These are phyloP conservation scores for Parotocinclus haroldoi DNA, from an alignment of 2,797 vertebrate genomes.

Conservation along the genomic window DNA sequence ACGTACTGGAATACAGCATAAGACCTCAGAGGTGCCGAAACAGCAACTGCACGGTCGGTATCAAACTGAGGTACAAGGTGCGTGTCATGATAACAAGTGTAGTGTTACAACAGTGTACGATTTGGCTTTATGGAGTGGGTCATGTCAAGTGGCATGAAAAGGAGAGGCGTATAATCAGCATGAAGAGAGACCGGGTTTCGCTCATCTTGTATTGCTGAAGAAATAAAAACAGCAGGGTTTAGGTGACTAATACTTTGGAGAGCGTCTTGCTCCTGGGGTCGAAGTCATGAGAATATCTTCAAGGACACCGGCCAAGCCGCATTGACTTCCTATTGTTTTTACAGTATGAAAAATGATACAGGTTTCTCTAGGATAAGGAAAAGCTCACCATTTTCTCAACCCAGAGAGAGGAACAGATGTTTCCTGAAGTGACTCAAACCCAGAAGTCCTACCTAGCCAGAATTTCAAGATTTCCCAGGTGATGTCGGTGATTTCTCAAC, in stretches of 20 bases:
- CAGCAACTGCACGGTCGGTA: no score
- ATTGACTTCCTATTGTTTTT: constrained; percentile 40
- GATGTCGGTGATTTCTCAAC: not conserved
- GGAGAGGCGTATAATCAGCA: constrained; percentile 7
- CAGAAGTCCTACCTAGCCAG: not conserved
- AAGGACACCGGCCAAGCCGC: constrained; percentile 29
- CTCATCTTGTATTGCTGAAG: not conserved
- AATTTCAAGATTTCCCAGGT: not conserved
- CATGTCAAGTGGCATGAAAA: constrained; percentile 20
- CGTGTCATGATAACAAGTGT: no score
- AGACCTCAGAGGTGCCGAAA: no score
- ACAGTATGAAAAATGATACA: no score
- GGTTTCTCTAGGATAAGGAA: no score
- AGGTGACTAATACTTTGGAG: constrained; percentile 40
- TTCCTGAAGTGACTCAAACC: constrained; percentile 28
- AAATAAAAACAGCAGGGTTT: constrained; percentile 19
- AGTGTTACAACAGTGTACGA: no score
- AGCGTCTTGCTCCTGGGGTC: constrained; percentile 19
- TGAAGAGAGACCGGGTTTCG: constrained; percentile 9
- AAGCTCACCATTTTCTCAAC: no score
- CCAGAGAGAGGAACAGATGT: not conserved
- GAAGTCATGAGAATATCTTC: constrained; percentile 35
- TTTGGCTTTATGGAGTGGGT: no score
- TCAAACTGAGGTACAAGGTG: no score
- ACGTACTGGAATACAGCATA: no score